Conservation (phyloP, 2,797 vertebrate genomes). For the Setipinna tenuifilis region DNA sequence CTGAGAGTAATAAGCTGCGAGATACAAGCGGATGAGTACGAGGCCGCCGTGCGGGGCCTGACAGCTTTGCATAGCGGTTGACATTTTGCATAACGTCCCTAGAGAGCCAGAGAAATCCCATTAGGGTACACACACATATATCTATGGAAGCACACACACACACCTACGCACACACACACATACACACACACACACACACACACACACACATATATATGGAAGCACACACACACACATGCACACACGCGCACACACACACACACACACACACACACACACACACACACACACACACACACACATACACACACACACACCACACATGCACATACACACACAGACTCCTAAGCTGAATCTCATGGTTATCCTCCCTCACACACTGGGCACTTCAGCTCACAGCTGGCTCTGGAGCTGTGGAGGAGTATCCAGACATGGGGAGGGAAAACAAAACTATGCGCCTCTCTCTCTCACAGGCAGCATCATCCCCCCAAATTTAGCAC, state of each 20-base stretch:
- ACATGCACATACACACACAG: background rate
- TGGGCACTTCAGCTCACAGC: background rate
- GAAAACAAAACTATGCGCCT: background rate
- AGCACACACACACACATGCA: background rate
- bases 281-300: no score
- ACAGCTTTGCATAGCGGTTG: constrained; percentile 37
- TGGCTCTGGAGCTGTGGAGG: no score
- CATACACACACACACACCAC: background rate
- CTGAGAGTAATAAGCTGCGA: background rate
- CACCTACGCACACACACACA: background rate
- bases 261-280: no score
- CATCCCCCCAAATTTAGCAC: background rate
- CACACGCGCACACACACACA: background rate
- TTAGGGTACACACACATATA: background rate
- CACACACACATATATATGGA: background rate
- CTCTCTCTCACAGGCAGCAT: background rate
- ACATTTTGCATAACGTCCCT: constrained; percentile 35
- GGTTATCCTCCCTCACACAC: constrained; percentile 12
- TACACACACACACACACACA: background rate
- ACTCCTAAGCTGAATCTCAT: background rate
- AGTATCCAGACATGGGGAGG: background rate
- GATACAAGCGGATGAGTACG: background rate
- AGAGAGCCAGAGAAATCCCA: background rate
- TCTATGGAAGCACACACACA: background rate
- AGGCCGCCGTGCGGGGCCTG: background rate